phyloP scores from a whole-genome alignment of 2,888 invertebrate species.

The Synergus japonicus region DNA sequence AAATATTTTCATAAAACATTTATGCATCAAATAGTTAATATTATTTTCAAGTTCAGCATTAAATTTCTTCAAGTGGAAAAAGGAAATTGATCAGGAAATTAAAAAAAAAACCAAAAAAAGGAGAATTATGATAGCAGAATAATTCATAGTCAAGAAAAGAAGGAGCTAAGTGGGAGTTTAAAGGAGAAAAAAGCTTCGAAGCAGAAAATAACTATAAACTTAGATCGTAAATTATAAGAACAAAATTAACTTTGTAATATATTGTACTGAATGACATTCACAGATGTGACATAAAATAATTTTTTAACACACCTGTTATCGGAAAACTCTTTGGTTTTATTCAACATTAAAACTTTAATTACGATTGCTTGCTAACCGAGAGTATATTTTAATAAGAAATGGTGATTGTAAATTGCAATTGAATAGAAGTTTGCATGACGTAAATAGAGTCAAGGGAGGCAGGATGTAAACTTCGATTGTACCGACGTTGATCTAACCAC shows the following conservation, averaged over 20 bases:
- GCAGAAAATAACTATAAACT: conserved; percentile 37
- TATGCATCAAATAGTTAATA: too few species aligned
- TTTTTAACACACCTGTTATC: background rate
- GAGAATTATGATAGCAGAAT: conserved; percentile 24
- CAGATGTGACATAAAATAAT: background rate
- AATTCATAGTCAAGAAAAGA: conserved; percentile 48
- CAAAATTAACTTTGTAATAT: conserved; percentile 30
- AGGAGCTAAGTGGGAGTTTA: conserved; percentile 14
- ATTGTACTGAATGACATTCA: conserved; percentile 1
- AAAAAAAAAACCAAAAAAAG: conserved; percentile 41
- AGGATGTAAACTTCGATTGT: background rate
- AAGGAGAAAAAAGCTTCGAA: conserved; percentile 16
- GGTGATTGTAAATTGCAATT: background rate
- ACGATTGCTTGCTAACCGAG: too few species aligned
- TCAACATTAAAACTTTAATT: too few species aligned
- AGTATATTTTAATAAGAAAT: background rate
- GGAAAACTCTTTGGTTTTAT: too few species aligned
- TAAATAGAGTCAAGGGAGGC: background rate
- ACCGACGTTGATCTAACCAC: background rate
- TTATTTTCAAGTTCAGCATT: too few species aligned
- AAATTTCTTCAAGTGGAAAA: background rate
- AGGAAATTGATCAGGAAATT: conserved; percentile 47
- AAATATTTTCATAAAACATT: background rate
- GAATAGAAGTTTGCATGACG: background rate
- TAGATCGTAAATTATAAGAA: conserved; percentile 19